Conservation (phyloP, 1,140 invertebrate species). For the Samia ricini region DNA sequence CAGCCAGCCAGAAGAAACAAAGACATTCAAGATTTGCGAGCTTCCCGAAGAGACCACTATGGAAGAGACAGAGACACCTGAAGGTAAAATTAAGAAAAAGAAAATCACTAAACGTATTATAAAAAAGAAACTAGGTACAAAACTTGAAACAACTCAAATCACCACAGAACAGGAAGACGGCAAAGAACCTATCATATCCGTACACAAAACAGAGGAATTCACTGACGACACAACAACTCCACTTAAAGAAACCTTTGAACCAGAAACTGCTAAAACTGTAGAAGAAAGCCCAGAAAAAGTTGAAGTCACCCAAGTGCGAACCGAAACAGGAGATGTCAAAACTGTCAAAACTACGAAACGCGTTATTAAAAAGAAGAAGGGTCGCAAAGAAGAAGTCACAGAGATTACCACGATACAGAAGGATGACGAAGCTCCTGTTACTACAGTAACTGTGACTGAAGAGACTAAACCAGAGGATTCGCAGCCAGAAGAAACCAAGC, state of each 20-base stretch:
- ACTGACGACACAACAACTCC: conserved; percentile 28
- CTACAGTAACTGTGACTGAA: conserved; percentile 40
- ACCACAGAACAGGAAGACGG: conserved; percentile 44
- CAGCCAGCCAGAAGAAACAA: conserved; percentile 23
- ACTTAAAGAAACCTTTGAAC: conserved; percentile 21
- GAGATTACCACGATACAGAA: conserved; percentile 67
- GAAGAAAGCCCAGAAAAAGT: conserved; percentile 62
- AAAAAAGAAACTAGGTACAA: conserved; percentile 43
- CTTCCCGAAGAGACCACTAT: conserved; percentile 49
- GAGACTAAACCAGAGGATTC: conserved; percentile 22
- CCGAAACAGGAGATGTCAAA: conserved; percentile 48
- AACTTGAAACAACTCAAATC: conserved; percentile 50
- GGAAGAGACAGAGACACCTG: conserved; percentile 20
- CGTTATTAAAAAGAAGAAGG: conserved; percentile 43
- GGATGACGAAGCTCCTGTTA: conserved; percentile 62
- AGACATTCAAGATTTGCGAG: conserved; percentile 40
- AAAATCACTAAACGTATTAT: conserved; percentile 54
- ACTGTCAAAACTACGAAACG: conserved; percentile 38
- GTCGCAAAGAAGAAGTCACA: conserved; percentile 55
- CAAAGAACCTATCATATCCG: conserved; percentile 27
- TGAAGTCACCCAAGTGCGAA: conserved; percentile 54
- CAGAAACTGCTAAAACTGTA: conserved; percentile 35
- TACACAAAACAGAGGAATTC: conserved; percentile 36
- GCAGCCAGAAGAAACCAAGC: conserved; percentile 6
- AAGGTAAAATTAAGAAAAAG: conserved; percentile 54